Evolutionary conservation across 2,797 vertebrate species (phyloP), one percentile per base, ranked within the genome.

Genomic region (Pelochelys cantorii): DNA sequence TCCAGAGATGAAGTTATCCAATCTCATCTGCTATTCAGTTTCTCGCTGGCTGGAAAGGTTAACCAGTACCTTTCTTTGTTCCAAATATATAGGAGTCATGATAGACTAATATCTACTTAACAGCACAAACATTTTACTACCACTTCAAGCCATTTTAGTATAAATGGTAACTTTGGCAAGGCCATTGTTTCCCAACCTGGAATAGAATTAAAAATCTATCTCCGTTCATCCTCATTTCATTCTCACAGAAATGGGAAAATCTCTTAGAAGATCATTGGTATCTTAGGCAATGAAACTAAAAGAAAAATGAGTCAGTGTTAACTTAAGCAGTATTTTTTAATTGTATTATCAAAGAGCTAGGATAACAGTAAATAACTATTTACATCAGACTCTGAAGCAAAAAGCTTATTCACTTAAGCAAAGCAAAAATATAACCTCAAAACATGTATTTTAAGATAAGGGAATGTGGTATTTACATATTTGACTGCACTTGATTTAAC

Each of bases 401-500:
- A 71, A 71, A 71, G 10, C 22, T 34, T 37, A 71, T 37, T 37
- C 18, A 37, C 11, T 1, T 71, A 71, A 34, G n/a, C 20, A 71
- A 37, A 71, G 37, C 5, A 71, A 20, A 34, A 71, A 18, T 34
- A 23, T 37, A 71, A 11, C 10, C 34, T 37, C 18, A 71, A 71
- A 9, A 37, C 34, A 23, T 23, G n/a, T 37, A 20, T 37, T 37
- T 71, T 71, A 37, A 52, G 86, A 74, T 7, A 86, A 83, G 1
- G 2, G 2, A 56, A 85, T 0, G 42, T 23, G 77, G 4, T 8
- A 3, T 68, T 81, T 37, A 20, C 1, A 1, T 83, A 84, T 86
- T 87, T 82, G 85, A 1, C 0, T 14, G 52, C 23, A 11, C 5
- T 11, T 84, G 86, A 59, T 42, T 14, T 0, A 25, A 34, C 0